phyloP scores from a whole-genome alignment of 1,140 invertebrate genomes.

The Heliconius nattereri region DNA sequence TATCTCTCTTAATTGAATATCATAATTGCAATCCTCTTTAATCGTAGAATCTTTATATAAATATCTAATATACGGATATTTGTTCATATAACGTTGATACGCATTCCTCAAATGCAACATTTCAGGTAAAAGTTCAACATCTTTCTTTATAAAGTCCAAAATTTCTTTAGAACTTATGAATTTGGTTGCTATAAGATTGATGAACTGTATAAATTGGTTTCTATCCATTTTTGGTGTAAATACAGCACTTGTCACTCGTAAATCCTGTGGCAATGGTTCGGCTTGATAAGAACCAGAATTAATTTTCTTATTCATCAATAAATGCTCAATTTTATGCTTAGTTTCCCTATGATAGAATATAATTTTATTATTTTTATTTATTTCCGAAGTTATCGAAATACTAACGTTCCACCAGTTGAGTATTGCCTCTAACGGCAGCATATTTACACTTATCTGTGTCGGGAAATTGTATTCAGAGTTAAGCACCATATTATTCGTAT shows the following conservation, averaged over 20 bases:
- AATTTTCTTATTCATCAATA: slow-evolving; percentile 53
- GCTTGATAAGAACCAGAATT: neutral
- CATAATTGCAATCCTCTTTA: slow-evolving; percentile 39
- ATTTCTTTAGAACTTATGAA: slow-evolving; percentile 20
- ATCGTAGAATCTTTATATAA: slow-evolving; percentile 42
- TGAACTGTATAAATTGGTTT: neutral
- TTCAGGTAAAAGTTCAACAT: slow-evolving; percentile 36
- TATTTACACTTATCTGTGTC: slow-evolving; percentile 37
- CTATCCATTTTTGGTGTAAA: neutral
- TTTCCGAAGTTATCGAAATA: slow-evolving; percentile 20
- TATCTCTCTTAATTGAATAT: slow-evolving; percentile 61
- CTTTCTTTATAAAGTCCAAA: slow-evolving; percentile 43
- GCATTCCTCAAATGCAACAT: slow-evolving; percentile 18
- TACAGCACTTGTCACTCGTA: slow-evolving; percentile 35
- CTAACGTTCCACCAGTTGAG: slow-evolving; percentile 53
- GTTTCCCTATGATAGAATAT: slow-evolving; percentile 36
- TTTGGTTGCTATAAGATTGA: neutral
- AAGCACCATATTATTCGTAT: slow-evolving; percentile 51
- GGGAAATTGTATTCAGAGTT: slow-evolving; percentile 41
- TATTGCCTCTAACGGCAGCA: slow-evolving; percentile 46
- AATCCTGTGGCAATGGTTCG: slow-evolving; percentile 34
- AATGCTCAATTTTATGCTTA: slow-evolving; percentile 47
- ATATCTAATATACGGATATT: slow-evolving; percentile 58
- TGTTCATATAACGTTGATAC: slow-evolving; percentile 47
- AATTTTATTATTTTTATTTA: neutral